phyloP scores from a whole-genome alignment of 2,797 vertebrate species.

The Coregonus suidteri region DNA sequence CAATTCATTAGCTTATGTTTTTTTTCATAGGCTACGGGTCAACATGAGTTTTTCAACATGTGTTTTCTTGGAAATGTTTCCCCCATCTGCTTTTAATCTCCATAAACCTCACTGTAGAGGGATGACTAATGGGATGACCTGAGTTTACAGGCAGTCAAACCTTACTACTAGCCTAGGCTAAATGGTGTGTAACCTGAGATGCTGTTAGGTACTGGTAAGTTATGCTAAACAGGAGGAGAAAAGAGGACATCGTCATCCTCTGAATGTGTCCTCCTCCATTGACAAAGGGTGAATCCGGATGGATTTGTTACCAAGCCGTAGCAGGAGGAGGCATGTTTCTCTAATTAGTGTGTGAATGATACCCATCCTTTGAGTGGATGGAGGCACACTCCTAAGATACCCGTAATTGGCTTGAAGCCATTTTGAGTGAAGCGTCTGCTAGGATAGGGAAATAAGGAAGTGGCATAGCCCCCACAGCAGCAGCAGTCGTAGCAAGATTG shows the following conservation, averaged over 20 bases:
- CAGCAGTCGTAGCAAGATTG: conserved; percentile 8
- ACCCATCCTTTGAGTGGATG: conserved; percentile 24
- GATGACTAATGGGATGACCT: conserved; percentile 19
- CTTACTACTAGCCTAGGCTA: background rate
- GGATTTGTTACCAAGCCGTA: conserved; percentile 26
- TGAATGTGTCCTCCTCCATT: conserved; percentile 7
- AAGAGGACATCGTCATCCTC: background rate
- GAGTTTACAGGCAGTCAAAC: conserved; percentile 3
- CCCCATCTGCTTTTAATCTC: conserved; percentile 36
- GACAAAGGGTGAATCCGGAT: conserved; percentile 14
- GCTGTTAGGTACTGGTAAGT: background rate
- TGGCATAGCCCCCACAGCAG: conserved; percentile 13
- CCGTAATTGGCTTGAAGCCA: conserved; percentile 41
- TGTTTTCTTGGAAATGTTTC: background rate
- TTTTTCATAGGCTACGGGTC: background rate
- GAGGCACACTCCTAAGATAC: conserved; percentile 25
- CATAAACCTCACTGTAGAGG: conserved; percentile 24
- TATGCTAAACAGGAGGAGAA: background rate
- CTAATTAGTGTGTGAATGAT: conserved; percentile 39
- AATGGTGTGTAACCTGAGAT: background rate
- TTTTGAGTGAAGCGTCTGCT: conserved; percentile 34
- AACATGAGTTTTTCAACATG: background rate
- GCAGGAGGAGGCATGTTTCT: conserved; percentile 11
- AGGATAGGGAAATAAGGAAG: conserved; percentile 12
- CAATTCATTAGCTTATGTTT: background rate